Evolutionary conservation across 2,113 vertebrate species (phyloP).

Genomic region (Cyanoderma ruficeps): DNA sequence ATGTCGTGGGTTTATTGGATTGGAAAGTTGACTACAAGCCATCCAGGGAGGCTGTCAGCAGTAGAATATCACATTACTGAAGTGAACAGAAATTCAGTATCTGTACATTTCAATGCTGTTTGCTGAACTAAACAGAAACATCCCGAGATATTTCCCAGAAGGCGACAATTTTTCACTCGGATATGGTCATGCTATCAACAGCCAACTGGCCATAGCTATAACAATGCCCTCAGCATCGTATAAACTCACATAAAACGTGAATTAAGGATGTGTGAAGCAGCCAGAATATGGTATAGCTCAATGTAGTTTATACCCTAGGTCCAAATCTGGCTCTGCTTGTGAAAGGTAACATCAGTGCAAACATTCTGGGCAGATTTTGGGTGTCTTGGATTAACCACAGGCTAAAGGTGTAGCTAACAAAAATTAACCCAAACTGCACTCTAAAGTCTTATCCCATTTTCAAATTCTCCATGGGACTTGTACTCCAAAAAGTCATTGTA

Average conservation of each 20-base stretch:
- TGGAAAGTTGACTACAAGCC: constrained; percentile 29
- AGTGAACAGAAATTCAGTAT: constrained; percentile 19
- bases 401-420: neutral
- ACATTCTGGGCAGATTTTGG: neutral
- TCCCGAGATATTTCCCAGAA: constrained; percentile 20
- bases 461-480: neutral
- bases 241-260: constrained; percentile 6
- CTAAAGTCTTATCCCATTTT: neutral
- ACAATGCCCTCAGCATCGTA: neutral
- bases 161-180: neutral
- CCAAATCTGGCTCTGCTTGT: neutral
- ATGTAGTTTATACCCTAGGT: neutral
- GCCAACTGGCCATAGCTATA: neutral
- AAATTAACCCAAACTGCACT: neutral
- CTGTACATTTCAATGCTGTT: neutral
- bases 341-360: neutral
- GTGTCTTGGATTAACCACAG: neutral
- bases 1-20: constrained; percentile 9
- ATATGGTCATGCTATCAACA: neutral
- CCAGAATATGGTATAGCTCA: neutral
- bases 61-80: constrained; percentile 31
- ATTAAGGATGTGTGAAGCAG: neutral
- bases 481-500: neutral
- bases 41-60: constrained; percentile 1
- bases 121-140: constrained; percentile 40